These are phyloP conservation scores for Strigamia transsilvanica DNA, from an alignment of 2,888 invertebrate species.

Conservation along the genomic window DNA sequence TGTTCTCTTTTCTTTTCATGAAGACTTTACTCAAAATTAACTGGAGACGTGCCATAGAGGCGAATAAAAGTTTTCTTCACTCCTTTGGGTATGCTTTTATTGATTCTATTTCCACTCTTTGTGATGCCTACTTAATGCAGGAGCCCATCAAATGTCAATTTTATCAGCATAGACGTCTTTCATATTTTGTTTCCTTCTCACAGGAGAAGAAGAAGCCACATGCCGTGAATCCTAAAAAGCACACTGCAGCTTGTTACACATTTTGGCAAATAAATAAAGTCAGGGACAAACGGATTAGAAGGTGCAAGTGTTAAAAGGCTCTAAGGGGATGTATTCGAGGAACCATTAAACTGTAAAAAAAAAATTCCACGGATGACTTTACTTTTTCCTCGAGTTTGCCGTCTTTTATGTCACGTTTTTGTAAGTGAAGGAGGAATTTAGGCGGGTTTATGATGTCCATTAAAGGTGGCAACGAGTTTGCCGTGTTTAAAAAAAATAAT, in stretches of 20 bases:
- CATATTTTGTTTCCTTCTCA: not conserved
- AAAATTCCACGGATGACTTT: not conserved
- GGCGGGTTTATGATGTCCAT: not conserved
- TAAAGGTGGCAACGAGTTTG: not conserved
- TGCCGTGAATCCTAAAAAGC: not conserved
- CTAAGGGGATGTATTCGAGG: not conserved
- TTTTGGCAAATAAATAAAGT: not conserved
- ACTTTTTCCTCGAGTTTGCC: not conserved
- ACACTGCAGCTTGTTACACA: not conserved
- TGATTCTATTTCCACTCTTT: constrained; percentile 13
- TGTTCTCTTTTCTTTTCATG: not conserved
- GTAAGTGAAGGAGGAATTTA: not conserved
- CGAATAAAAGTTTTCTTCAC: not conserved
- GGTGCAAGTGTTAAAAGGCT: constrained; percentile 1
- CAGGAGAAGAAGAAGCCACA: not conserved
- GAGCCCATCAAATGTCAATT: constrained; percentile 6
- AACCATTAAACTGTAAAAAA: not conserved
- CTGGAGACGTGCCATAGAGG: constrained; percentile 6
- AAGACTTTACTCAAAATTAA: not conserved
- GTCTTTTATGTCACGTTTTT: not conserved
- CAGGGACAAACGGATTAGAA: not conserved
- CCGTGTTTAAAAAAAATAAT: no score
- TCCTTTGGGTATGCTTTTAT: constrained; percentile 6
- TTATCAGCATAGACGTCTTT: not conserved
- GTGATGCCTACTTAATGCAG: not conserved